Evolutionary conservation across 1,140 invertebrate species (phyloP), one percentile per base, ranked within the genome.

Genomic region (Dendrolimus punctatus): DNA sequence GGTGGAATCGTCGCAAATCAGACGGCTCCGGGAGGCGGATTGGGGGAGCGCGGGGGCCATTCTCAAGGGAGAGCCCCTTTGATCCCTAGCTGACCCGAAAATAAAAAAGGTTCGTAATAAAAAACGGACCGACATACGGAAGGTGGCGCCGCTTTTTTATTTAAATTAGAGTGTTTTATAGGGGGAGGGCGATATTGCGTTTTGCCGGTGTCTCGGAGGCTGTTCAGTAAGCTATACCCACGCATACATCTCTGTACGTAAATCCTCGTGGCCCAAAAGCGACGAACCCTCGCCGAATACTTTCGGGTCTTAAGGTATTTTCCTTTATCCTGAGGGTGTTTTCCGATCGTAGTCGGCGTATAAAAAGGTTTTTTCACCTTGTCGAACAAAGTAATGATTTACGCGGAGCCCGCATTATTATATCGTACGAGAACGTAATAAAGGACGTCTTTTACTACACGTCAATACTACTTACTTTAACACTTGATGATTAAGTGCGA

Each of bases 111-210:
- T 78, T 79, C 80, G 79, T 82, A 85, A 83, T 85, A 85, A 83
- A 85, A 82, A 82, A 80, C 23, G 79, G 77, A 76, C 82, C 80
- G 77, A 85, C 82, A 85, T 83, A 85, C 82, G 80, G 82, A 84
- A 85, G 79, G 80, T 85, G 80, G 82, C 77, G 80, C 76, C 79
- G 79, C 79, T 85, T 85, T 85, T 85, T 84, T 85, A 85, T 85
- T 85, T 85, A 85, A 85, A 85, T 84, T 85, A 84, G 80, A 85
- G 82, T 81, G 80, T 84, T 85, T 85, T 85, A 85, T 85, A 80
- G 80, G 76, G 77, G 73, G 74, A 73, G 76, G 76, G 75, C 76
- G 76, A 84, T 85, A 85, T 85, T 84, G 76, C 79, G 79, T 84
- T 84, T 79, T 82, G 71, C 77, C 80, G 72, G 73, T 80, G 74